phyloP scores from a whole-genome alignment of 2,797 vertebrate genomes.

The Oreortyx pictus region DNA sequence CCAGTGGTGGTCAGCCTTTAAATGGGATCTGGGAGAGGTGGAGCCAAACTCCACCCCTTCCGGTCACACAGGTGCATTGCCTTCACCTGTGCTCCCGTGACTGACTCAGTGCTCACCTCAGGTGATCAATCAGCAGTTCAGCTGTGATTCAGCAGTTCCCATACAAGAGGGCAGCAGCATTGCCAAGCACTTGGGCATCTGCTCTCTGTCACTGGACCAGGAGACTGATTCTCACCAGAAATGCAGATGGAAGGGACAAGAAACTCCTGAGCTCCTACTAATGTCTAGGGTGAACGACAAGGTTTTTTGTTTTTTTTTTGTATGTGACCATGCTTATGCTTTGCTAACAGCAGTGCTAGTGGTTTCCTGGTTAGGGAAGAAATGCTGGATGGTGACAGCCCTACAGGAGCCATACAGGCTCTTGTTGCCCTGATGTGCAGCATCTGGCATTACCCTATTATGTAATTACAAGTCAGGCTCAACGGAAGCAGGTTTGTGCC shows the following conservation, averaged over 20 bases:
- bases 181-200: not conserved
- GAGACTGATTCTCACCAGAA: not conserved
- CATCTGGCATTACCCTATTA: fast-evolving
- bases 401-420: not conserved
- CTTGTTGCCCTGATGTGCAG: not conserved
- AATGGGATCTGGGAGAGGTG: too few species aligned
- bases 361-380: not conserved
- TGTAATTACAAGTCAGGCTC: not conserved
- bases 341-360: not conserved
- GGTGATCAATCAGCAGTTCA: too few species aligned
- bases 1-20: too few species aligned
- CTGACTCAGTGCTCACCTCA: too few species aligned
- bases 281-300: not conserved
- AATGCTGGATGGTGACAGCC: not conserved
- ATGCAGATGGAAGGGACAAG: not conserved
- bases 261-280: not conserved
- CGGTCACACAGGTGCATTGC: too few species aligned
- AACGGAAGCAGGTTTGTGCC: not conserved
- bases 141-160: too few species aligned
- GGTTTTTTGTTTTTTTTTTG: not conserved
- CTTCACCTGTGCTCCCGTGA: too few species aligned
- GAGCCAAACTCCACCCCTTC: too few species aligned
- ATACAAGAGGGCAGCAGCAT: not conserved
- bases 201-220: not conserved
- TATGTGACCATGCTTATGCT: not conserved